Evolutionary conservation across 92 coral and sea anemone species (phyloP), one percentile per base, ranked within the genome.

Genomic region (Zoanthus solanderi): DNA sequence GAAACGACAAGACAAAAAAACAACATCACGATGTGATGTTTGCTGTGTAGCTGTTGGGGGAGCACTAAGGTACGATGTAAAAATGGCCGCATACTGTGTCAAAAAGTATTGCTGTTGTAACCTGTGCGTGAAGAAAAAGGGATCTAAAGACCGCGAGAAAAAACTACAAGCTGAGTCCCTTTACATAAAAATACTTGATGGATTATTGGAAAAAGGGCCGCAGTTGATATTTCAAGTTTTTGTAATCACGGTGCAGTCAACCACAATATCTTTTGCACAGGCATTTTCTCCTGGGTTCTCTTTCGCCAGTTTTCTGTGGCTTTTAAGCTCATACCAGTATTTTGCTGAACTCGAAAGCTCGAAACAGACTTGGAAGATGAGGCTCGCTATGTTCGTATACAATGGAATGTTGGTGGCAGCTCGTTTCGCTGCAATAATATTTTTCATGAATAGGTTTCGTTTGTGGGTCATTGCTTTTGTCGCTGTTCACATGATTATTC

Each of bases 291-390:
- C 85, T 9, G 85, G 85, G 7, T 63, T 81, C 17, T 81, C 85
- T 42, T 81, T 81, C 58, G 85, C 75, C 37, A 81, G 85, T 18
- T 81, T 81, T 66, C 61, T 81, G 5, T 81, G 85, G 85, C 85
- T 81, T 6, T 56, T 81, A 1, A 16, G 75, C 6, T 45, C 85
- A 23, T 81, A 81, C 44, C 85, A 81, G 45, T 81, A 81, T 32
- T 66, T 66, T 48, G 85, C 85, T 9, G 85, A 81, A 71, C 75
- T 81, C 63, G 85, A 81, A 68, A 81, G 85, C 74, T 2, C 75
- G 2, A 81, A 81, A 58, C 85, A 81, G 66, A 81, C 85, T 1
- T 81, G 85, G 85, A 81, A 81, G 7, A 81, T 81, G 85, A 75
- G 85, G 46, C 17, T 81, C 2, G 18, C 46, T 13, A 81, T 81